Evolutionary conservation across 1,140 invertebrate genomes (phyloP).

Genomic region (Rhopalosiphum padi): DNA sequence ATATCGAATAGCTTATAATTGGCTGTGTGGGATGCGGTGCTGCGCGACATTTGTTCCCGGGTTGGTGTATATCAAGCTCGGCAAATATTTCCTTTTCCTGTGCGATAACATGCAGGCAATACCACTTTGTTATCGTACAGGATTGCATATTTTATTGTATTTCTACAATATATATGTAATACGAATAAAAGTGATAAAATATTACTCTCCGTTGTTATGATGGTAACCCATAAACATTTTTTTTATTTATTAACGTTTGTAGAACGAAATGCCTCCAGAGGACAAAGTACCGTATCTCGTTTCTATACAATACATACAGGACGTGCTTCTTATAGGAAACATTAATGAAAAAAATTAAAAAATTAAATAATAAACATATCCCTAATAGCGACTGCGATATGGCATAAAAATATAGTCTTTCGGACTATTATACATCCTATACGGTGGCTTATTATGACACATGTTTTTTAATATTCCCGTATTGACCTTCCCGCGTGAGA

Average conservation of each 20-base stretch:
- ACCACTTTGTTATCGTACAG: background rate
- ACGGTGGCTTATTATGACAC: background rate
- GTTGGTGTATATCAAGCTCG: background rate
- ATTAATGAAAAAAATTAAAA: background rate
- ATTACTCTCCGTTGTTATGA: background rate
- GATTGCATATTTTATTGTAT: background rate
- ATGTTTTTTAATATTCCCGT: constrained; percentile 38
- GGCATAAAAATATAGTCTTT: background rate
- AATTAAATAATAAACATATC: background rate
- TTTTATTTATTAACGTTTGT: background rate
- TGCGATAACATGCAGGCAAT: background rate
- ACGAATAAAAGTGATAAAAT: background rate
- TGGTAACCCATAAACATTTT: background rate
- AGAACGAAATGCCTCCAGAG: background rate
- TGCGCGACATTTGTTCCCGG: background rate
- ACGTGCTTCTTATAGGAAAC: background rate
- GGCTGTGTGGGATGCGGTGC: background rate
- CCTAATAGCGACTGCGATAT: background rate
- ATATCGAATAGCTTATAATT: background rate
- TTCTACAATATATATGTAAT: background rate
- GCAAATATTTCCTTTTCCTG: constrained; percentile 25
- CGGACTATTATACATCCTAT: background rate
- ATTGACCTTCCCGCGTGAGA: constrained; percentile 51
- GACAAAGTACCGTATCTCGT: background rate
- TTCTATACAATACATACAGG: background rate